These are phyloP conservation scores for Australoheros scitulus DNA, from an alignment of 2,113 vertebrate species.

Conservation along the genomic window DNA sequence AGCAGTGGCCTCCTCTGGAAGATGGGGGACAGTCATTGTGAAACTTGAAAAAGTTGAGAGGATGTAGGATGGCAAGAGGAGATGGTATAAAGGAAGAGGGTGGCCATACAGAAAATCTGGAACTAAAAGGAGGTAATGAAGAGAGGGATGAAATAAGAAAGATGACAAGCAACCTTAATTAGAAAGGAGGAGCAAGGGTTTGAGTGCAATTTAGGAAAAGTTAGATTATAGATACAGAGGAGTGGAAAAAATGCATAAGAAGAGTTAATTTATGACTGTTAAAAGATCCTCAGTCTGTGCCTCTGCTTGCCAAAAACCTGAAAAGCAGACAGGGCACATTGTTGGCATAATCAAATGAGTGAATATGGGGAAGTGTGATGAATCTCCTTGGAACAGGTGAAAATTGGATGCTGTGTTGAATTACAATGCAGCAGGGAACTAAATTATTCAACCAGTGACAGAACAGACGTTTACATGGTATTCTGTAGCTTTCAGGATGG, in stretches of 20 bases:
- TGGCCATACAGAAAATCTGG: background rate
- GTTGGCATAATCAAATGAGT: slow-evolving; percentile 45
- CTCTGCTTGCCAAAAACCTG: slow-evolving; percentile 9
- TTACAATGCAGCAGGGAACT: slow-evolving; percentile 10
- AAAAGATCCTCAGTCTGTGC: background rate
- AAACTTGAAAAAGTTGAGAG: slow-evolving; percentile 16
- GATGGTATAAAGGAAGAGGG: background rate
- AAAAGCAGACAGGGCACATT: slow-evolving; percentile 15
- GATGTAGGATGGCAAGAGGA: background rate
- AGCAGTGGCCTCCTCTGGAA: slow-evolving; percentile 38
- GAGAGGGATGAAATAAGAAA: background rate
- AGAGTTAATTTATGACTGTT: background rate
- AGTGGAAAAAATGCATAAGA: background rate
- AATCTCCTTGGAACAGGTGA: slow-evolving; percentile 44
- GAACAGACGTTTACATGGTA: background rate
- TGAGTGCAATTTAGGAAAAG: background rate
- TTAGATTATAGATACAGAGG: background rate
- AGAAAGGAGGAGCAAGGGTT: background rate
- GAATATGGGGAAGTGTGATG: slow-evolving; percentile 29
- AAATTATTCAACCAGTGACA: slow-evolving; percentile 23
- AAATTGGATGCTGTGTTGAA: slow-evolving; percentile 44
- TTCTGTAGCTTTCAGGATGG: background rate
- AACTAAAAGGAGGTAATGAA: background rate
- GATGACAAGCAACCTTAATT: background rate
- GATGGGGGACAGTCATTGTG: background rate